These are phyloP conservation scores for Ferdinandea cuprea DNA, from an alignment of 2,888 invertebrate species.

Conservation along the genomic window DNA sequence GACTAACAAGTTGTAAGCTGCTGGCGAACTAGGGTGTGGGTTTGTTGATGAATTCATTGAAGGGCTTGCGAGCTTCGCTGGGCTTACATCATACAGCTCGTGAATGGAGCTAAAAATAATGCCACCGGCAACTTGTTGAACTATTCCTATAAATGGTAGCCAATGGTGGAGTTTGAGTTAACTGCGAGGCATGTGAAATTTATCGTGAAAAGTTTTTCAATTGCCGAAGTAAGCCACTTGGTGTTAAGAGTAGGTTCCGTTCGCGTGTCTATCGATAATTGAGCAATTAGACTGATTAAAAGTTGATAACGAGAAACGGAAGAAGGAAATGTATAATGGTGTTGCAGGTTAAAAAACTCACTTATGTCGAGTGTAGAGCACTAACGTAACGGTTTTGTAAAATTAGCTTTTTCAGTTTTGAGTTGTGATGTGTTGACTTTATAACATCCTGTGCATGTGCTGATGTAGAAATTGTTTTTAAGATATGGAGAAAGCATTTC, in stretches of 20 bases:
- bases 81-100: background rate
- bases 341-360: no score
- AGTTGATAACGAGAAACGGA: background rate
- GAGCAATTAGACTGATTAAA: constrained; percentile 29
- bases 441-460: no score
- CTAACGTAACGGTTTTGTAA: no score
- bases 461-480: no score
- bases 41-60: constrained; percentile 21
- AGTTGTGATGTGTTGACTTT: no score
- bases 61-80: constrained; percentile 27
- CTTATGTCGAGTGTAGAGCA: no score
- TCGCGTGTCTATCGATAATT: constrained; percentile 52
- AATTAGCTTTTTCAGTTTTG: no score
- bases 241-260: constrained; percentile 37
- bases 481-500: no score
- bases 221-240: constrained; percentile 3
- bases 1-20: constrained; percentile 5
- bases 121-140: constrained; percentile 35
- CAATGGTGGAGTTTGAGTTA: background rate
- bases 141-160: constrained; percentile 5
- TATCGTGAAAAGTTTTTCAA: constrained; percentile 44
- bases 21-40: constrained; percentile 31
- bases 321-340: background rate
- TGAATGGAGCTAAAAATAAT: constrained; percentile 17
- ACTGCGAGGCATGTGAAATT: constrained; percentile 18